Percentiles rank a stretch among this genome's conserved stretches.
phyloP scores from a whole-genome alignment of 2,797 vertebrate genomes.

The Typhlichthys subterraneus region DNA sequence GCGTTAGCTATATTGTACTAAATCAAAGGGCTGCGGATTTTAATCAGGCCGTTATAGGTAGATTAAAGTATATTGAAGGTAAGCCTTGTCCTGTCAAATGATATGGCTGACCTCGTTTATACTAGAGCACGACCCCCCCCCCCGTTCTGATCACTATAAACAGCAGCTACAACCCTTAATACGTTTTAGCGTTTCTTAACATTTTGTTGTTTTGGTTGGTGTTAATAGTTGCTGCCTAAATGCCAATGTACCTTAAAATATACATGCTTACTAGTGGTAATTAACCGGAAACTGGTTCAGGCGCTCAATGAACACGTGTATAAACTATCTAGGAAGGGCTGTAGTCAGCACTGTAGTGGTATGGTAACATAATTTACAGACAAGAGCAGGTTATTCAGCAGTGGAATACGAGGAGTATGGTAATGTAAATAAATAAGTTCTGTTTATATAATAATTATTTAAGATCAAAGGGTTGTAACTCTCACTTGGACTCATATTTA shows the following conservation, averaged over 20 bases:
- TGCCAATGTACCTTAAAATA: slow-evolving; percentile 37
- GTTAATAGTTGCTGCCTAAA: slow-evolving; percentile 19
- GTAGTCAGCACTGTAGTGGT: slow-evolving; percentile 67
- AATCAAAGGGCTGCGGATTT: slow-evolving; percentile 31
- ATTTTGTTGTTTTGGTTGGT: background rate
- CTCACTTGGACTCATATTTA: no score
- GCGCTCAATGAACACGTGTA: slow-evolving; percentile 76
- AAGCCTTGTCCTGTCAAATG: background rate
- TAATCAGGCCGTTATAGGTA: slow-evolving; percentile 11
- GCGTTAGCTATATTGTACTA: background rate
- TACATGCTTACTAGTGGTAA: slow-evolving; percentile 58
- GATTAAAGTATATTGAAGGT: slow-evolving; percentile 9
- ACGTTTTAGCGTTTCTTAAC: no score
- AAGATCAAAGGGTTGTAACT: no score
- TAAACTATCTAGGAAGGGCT: slow-evolving; percentile 64
- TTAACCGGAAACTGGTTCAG: slow-evolving; percentile 68
- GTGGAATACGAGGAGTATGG: background rate
- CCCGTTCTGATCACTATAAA: no score
- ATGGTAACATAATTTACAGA: slow-evolving; percentile 69
- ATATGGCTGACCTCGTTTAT: no score
- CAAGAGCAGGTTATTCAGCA: slow-evolving; percentile 40
- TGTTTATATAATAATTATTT: slow-evolving; percentile 18
- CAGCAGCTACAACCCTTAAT: no score
- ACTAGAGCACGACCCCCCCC: no score
- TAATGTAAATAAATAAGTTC: slow-evolving; percentile 18